phyloP scores from a whole-genome alignment of 2,888 invertebrate genomes.

The Adelognathus sp. region DNA sequence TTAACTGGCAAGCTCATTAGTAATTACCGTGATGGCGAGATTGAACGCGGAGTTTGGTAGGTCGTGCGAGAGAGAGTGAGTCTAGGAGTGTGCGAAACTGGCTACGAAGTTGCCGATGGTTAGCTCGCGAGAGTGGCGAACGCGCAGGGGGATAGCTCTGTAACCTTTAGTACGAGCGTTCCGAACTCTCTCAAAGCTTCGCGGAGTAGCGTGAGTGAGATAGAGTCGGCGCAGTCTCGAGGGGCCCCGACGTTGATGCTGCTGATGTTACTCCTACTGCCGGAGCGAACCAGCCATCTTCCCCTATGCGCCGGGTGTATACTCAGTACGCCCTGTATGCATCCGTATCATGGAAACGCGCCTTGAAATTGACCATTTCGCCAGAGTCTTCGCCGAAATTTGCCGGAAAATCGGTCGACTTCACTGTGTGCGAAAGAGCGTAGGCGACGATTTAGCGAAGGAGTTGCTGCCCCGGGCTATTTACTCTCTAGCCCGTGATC shows the following conservation, averaged over 20 bases:
- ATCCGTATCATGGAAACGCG: background rate
- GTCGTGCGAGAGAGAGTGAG: background rate
- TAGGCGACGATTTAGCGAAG: background rate
- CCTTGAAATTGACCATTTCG: background rate
- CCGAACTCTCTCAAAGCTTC: constrained; percentile 44
- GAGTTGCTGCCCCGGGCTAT: constrained; percentile 5
- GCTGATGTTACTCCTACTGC: background rate
- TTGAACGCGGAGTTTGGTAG: background rate
- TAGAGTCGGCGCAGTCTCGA: constrained; percentile 42
- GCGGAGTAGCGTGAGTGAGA: background rate
- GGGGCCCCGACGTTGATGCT: constrained; percentile 17
- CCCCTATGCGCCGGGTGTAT: background rate
- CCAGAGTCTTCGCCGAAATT: background rate
- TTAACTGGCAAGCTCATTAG: constrained; percentile 49
- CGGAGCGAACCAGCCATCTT: background rate
- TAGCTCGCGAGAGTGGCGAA: constrained; percentile 14
- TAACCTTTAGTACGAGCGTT: constrained; percentile 45
- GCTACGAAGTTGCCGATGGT: constrained; percentile 50
- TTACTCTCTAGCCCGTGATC: background rate
- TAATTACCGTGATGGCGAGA: constrained; percentile 45
- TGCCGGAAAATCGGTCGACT: background rate
- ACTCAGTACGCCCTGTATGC: background rate
- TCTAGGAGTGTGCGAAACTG: constrained; percentile 24
- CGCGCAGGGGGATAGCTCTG: constrained; percentile 6
- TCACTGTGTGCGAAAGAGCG: background rate